A percentile compares a stretch with the other conserved stretches of the same genome.
phyloP scores from a whole-genome alignment of 2,113 vertebrate genomes.

The Pardalotus punctatus region DNA sequence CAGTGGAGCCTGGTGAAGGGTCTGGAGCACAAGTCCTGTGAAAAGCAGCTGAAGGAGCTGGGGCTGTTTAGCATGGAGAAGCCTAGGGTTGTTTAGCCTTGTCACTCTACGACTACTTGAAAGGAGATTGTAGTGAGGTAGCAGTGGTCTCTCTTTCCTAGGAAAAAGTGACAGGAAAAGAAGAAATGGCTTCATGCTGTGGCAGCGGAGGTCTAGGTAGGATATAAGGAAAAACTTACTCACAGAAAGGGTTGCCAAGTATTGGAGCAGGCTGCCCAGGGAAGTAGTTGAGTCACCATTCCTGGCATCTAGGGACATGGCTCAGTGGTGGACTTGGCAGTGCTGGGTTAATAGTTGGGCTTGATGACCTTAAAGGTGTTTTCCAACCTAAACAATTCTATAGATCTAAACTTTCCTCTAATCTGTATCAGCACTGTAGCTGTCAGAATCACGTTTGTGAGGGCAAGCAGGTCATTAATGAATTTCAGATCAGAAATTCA shows the following conservation, averaged over 20 bases:
- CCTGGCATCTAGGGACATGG: fast-evolving
- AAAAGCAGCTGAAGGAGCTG: neutral
- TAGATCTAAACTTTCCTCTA: neutral
- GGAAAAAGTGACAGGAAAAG: neutral
- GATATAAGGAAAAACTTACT: neutral
- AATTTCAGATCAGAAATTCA: neutral
- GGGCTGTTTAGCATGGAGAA: neutral
- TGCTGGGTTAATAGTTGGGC: neutral
- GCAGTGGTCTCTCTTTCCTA: neutral
- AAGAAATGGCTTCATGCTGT: neutral
- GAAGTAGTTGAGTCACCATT: fast-evolving
- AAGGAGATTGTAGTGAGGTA: neutral
- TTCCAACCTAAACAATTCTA: neutral
- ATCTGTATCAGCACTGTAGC: neutral
- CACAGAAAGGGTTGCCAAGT: neutral
- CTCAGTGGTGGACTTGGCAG: too few species aligned
- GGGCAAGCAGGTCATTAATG: neutral
- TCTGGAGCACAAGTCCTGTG: too few species aligned
- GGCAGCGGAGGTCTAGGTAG: neutral
- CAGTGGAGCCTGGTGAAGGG: fast-evolving
- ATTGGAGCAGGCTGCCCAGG: neutral
- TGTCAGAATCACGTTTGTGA: neutral
- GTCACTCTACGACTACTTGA: fast-evolving
- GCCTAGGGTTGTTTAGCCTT: neutral
- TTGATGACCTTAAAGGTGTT: neutral